Percentiles rank a stretch among this genome's conserved stretches.
Evolutionary conservation across 92 coral and sea anemone species (phyloP).

Genomic region (Actinostola sp.): DNA sequence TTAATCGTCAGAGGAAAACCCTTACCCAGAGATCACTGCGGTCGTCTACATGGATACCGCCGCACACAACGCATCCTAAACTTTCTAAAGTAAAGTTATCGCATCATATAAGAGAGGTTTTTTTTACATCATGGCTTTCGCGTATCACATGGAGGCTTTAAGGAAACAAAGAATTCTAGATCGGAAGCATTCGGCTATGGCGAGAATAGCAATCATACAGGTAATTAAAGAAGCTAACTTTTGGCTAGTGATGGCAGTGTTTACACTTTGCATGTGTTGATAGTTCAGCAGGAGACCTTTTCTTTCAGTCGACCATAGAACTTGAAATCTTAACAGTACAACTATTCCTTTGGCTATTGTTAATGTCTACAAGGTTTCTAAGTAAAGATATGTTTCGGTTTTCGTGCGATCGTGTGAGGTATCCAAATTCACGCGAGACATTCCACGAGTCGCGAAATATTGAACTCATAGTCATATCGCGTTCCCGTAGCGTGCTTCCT

Average conservation of each 20-base stretch:
- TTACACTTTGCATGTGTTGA: slow-evolving; percentile 20
- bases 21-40: slow-evolving; percentile 46
- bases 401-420: too few relatives aligned
- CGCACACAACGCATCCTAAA: slow-evolving; percentile 16
- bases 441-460: too few relatives aligned
- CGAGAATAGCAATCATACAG: slow-evolving; percentile 78
- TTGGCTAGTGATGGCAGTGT: neutral
- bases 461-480: too few relatives aligned
- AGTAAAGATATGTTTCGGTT: too few relatives aligned
- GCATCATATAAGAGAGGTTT: neutral
- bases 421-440: too few relatives aligned
- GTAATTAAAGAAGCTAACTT: slow-evolving; percentile 38
- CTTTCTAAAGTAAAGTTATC: neutral
- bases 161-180: slow-evolving; percentile 90
- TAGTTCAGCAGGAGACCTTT: too few relatives aligned
- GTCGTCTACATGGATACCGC: slow-evolving; percentile 38
- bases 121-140: slow-evolving; percentile 72
- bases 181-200: slow-evolving; percentile 78
- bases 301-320: too few relatives aligned
- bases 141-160: slow-evolving; percentile 94
- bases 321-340: too few relatives aligned
- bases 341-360: too few relatives aligned
- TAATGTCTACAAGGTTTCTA: too few relatives aligned
- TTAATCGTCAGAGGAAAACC: slow-evolving; percentile 68
- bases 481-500: too few relatives aligned